Conservation (phyloP, 1,140 invertebrate species). For the Thrips palmi region DNA sequence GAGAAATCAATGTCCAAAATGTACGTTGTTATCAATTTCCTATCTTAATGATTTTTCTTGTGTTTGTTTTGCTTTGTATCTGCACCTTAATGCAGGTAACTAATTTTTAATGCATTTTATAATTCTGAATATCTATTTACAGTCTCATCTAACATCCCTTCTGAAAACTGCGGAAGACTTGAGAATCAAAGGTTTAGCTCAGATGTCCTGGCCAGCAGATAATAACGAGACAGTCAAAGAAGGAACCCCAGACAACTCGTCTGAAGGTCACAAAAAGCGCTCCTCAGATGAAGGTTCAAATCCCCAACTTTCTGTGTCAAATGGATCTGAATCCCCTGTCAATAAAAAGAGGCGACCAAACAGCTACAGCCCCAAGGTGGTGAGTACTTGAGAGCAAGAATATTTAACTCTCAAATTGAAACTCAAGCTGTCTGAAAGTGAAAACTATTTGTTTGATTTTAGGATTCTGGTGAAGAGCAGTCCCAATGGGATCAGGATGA, state of each 20-base stretch:
- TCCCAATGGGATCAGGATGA: too few species aligned
- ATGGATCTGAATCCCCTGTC: too few species aligned
- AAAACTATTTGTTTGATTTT: background rate
- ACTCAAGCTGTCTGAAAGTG: background rate
- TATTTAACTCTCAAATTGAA: background rate
- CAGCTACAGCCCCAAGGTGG: too few species aligned
- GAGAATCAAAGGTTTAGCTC: conserved; percentile 76
- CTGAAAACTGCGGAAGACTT: conserved; percentile 82
- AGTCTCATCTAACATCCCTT: conserved; percentile 66
- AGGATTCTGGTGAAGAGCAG: too few species aligned
- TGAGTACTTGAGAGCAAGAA: too few species aligned
- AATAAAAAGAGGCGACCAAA: too few species aligned
- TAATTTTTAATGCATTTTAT: too few species aligned
- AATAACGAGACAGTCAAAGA: background rate
- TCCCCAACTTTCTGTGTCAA: too few species aligned
- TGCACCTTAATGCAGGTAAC: conserved; percentile 1
- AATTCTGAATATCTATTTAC: conserved; percentile 16
- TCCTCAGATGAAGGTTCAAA: too few species aligned
- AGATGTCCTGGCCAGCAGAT: conserved; percentile 50
- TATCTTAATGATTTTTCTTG: too few species aligned
- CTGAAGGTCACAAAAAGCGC: conserved; percentile 1
- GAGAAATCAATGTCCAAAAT: conserved; percentile 87
- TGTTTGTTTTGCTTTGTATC: background rate
- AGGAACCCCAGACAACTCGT: background rate
- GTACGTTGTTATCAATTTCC: conserved; percentile 34